Base-by-base conservation (phyloP, 1,140 invertebrate species). In the Neodiprion fabricii region DNA sequence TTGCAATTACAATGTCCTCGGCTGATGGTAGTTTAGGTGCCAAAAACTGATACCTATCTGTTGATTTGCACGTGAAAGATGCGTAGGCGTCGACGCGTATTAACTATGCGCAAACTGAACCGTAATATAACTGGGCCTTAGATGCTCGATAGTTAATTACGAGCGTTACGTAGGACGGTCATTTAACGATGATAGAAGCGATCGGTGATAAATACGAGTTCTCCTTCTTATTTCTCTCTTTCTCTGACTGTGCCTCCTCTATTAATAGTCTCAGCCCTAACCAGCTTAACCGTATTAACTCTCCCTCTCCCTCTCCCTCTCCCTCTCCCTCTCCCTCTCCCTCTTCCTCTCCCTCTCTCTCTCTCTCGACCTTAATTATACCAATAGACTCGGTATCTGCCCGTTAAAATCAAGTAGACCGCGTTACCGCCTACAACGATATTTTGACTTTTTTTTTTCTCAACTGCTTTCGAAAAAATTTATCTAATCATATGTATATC, bases 131-230 rank as follows among this genome's bases (percentile, higher is more conserved):
- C 11, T 17, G 53, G n/a, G 53, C 11, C 53, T 61, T 9, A 5
- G 53, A 61, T 61, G 53, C 11, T 17, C 53, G 53, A 9, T 61
- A 61, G 53, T 69, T 69, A 69, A 69, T 69, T 69, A 47, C 67
- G 40, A 47, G 10, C 40, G 12, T 23, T 69, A 14, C 67, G 21
- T 9, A 12, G 67, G 40, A 23, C 67, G 67, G 53, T 9, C 53
- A 69, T 69, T 69, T 69, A 69, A 69, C 67, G 67, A 69, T 69
- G 67, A 69, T 69, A 11, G 23, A 69, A 69, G 40, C 67, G 67
- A 69, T 69, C 67, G 21, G 40, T 23, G 67, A 69, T 69, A 69
- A 69, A 69, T 69, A 69, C 11, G 17, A 17, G 67, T 69, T 12
- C 67, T 69, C 9, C 67, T 65, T 21, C 17, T 69, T 69, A 11